Evolutionary conservation across 2,113 vertebrate species (phyloP), one percentile per base, ranked within the genome.

Genomic region (Ciconia maguari): DNA sequence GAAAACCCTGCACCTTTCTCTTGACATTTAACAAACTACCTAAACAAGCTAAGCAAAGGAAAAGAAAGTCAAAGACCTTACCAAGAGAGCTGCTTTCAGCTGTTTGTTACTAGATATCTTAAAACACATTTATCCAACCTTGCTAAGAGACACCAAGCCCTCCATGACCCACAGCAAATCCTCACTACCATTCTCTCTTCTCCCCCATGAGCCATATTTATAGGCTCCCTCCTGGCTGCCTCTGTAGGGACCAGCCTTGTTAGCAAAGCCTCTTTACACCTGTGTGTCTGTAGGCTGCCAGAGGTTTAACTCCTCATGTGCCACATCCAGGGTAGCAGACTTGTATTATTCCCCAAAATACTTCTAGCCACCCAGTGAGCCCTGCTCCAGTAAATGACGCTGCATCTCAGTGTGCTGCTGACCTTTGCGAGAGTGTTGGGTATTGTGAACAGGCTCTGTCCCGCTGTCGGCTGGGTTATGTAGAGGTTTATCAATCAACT

Each of bases 21-120:
- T 60, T 95, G 94, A 87, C 91, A 91, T 94, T 95, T 93, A 88
- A 82, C 87, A 91, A 94, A 62, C 66, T 60, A 41, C 51, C 66
- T 86, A 54, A 91, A 89, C 0, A 1, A 91, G 77, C 65, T 79
- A 72, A 95, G 62, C 70, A 83, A 87, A 89, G 70, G 69, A 74
- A 83, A 69, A 65, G 46, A 20, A 81, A 79, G 87, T 94, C 48
- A 74, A 57, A 77, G 85, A 77, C 66, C 68, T 91, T 90, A 62
- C 36, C 74, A 71, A 48, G 62, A 60, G 64, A 94, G 66, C 87
- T 90, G 71, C 89, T 89, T 82, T 64, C 64, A 87, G 83, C 60
- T 85, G 16, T 71, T 93, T 89, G 52, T 84, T 92, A 49, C 80
- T 26, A 49, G 54, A 4, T 10, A 44, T 13, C 54, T 62, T 70